Evolutionary conservation across 1,140 invertebrate species (phyloP).

Genomic region (Hyles vespertilio): DNA sequence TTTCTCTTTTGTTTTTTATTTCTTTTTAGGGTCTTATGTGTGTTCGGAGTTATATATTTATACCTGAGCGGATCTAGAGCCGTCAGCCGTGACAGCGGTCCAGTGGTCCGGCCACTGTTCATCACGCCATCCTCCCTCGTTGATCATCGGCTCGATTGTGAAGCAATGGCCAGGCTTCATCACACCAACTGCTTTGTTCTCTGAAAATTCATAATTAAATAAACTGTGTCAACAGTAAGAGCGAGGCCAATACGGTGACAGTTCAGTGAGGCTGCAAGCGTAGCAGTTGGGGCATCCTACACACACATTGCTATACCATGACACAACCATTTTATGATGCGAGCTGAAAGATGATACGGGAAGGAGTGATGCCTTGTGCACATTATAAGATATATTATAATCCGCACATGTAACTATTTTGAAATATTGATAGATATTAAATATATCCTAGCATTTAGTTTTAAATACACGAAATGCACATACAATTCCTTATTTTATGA

Average conservation of each 20-base stretch:
- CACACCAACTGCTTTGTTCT: slow-evolving; percentile 98
- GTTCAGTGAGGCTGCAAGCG: too few relatives aligned
- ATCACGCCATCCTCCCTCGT: slow-evolving; percentile 86
- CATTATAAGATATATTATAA: too few relatives aligned
- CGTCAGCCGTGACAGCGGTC: slow-evolving; percentile 98
- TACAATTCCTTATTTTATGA: neutral
- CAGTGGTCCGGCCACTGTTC: slow-evolving; percentile 98
- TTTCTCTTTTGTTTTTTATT: too few relatives aligned
- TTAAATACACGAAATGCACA: neutral
- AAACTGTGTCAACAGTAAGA: neutral
- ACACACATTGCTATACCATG: too few relatives aligned
- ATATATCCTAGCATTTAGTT: neutral
- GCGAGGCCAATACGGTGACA: too few relatives aligned
- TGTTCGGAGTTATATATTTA: too few relatives aligned
- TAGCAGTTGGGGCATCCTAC: too few relatives aligned
- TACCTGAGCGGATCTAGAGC: slow-evolving; percentile 89
- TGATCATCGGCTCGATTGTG: slow-evolving; percentile 93
- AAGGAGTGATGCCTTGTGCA: too few relatives aligned
- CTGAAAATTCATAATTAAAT: slow-evolving; percentile 73
- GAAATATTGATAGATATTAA: neutral
- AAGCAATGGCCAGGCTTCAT: slow-evolving; percentile 99
- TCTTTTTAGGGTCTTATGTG: too few relatives aligned
- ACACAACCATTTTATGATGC: too few relatives aligned
- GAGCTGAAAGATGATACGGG: too few relatives aligned
- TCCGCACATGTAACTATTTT: neutral